A percentile compares a stretch with the other conserved stretches of the same genome.
Conservation (phyloP, 2,888 invertebrate species). For the Xylota sylvarum region DNA sequence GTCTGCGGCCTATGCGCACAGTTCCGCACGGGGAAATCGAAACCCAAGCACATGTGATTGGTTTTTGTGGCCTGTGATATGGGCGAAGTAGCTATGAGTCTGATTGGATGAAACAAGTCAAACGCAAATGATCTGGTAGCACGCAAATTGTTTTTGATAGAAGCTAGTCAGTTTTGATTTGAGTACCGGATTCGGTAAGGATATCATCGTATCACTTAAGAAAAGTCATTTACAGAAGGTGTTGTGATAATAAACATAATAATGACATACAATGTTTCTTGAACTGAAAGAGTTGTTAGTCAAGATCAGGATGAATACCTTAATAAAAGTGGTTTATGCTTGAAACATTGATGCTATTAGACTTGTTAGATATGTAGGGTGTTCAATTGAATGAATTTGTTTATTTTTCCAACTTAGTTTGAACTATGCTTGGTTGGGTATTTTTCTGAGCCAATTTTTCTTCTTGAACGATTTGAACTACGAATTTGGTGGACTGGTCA, state of each 20-base stretch:
- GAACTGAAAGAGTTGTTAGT: too few relatives aligned
- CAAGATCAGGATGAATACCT: too few relatives aligned
- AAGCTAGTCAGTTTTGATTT: background rate
- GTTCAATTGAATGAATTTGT: too few relatives aligned
- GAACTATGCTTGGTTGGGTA: too few relatives aligned
- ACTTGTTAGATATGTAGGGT: too few relatives aligned
- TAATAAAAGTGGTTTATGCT: too few relatives aligned
- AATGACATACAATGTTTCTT: background rate
- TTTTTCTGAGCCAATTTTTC: too few relatives aligned
- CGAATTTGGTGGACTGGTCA: too few relatives aligned
- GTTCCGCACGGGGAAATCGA: background rate
- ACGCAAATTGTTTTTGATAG: constrained; percentile 8
- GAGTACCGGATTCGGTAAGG: background rate
- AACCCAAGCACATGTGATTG: background rate
- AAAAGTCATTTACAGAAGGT: background rate
- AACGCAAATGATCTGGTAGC: background rate
- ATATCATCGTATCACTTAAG: background rate
- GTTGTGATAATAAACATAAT: background rate
- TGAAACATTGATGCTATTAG: too few relatives aligned
- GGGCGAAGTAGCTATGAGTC: background rate
- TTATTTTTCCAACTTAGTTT: too few relatives aligned
- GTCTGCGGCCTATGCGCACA: background rate
- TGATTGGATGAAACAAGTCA: constrained; percentile 7
- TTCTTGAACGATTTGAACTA: too few relatives aligned
- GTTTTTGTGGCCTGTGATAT: constrained; percentile 7